phyloP scores from a whole-genome alignment of 2,888 invertebrate species.

The Apodemia zela region DNA sequence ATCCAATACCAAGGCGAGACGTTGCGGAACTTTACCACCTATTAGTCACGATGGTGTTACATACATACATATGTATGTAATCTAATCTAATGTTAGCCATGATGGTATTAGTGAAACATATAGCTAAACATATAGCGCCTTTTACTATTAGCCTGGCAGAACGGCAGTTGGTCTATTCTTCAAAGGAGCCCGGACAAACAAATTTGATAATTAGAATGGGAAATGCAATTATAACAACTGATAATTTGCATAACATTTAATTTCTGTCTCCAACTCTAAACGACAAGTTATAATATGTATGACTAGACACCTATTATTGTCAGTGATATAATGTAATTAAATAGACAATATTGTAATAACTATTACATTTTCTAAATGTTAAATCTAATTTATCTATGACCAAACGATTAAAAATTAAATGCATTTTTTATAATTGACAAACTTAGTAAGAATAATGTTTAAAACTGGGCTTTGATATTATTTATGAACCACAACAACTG shows the following conservation, averaged over 20 bases:
- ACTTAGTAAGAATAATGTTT: not conserved
- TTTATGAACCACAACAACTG: no score
- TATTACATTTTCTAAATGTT: not conserved
- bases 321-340: constrained; percentile 44
- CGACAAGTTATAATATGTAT: constrained; percentile 42
- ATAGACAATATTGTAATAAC: constrained; percentile 20
- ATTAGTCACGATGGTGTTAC: no score
- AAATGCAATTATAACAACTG: not conserved
- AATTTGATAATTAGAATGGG: not conserved
- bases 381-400: not conserved
- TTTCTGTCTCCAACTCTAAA: constrained; percentile 50
- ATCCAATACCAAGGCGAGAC: no score
- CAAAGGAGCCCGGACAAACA: no score
- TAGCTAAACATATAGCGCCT: no score
- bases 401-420: not conserved
- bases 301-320: constrained; percentile 70
- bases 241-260: constrained; percentile 40
- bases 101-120: no score
- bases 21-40: no score
- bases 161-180: no score
- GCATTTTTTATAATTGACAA: constrained; percentile 13
- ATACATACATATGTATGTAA: no score
- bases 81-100: no score
- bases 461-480: no score
- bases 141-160: no score